Percentiles rank a stretch among this genome's conserved stretches.
phyloP scores from a whole-genome alignment of 2,888 invertebrate species.

The Microdon myrmicae region DNA sequence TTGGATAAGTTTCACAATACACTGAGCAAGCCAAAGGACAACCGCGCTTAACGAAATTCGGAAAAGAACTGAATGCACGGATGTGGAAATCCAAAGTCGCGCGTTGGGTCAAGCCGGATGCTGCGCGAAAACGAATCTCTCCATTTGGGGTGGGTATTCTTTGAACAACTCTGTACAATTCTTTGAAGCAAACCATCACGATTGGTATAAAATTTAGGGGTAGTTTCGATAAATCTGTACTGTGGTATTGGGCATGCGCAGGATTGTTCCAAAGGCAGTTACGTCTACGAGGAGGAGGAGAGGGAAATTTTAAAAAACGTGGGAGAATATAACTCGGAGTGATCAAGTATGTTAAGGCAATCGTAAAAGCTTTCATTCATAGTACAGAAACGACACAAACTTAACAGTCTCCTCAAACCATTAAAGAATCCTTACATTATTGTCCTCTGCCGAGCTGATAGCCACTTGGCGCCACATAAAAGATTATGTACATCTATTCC shows the following conservation, averaged over 20 bases:
- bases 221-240: conserved; percentile 27
- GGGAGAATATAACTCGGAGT: conserved; percentile 14
- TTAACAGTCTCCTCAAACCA: conserved; percentile 3
- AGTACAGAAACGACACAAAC: conserved; percentile 10
- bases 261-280: background rate
- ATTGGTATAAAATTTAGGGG: conserved; percentile 43
- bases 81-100: conserved; percentile 24
- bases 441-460: conserved; percentile 25
- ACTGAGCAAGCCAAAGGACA: conserved; percentile 4
- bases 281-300: conserved; percentile 12
- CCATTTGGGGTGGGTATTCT: conserved; percentile 40
- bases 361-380: conserved; percentile 11
- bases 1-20: conserved; percentile 2
- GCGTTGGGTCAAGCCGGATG: conserved; percentile 40
- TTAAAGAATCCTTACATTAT: conserved; percentile 4
- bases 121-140: conserved; percentile 32
- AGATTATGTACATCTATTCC: conserved; percentile 25
- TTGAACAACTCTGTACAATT: conserved; percentile 13
- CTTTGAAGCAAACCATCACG: conserved; percentile 6
- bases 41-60: conserved; percentile 34
- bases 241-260: conserved; percentile 35
- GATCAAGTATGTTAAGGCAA: conserved; percentile 23
- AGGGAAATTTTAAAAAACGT: conserved; percentile 8
- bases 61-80: conserved; percentile 37
- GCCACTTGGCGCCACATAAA: conserved; percentile 47